Base-by-base conservation (phyloP, 2,888 invertebrate genomes). In the Pseudoips prasinana region DNA sequence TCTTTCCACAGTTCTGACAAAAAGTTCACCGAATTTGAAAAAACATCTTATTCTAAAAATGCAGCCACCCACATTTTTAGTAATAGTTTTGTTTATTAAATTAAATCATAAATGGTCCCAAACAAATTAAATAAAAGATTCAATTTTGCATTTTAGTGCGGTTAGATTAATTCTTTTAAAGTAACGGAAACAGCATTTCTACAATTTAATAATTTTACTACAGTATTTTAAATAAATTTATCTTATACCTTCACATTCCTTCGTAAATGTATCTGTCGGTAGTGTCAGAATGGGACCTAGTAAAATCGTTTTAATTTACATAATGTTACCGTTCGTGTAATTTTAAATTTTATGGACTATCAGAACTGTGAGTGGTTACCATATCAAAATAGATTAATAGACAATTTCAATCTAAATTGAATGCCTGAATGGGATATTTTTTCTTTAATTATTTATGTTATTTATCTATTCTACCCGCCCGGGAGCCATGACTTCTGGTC, bases 301-400 rank as follows among this genome's bases (percentile, higher is more conserved):
- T 58, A 57, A 71, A 66, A 68, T 61, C 57, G 53, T 58, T 64
- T 60, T 47, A 56, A 73, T 79, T 73, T 74, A 64, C 69, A 74
- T 75, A 73, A 71, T 73, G 65, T 73, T 70, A 63, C 70, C 70
- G 60, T 72, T 70, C 64, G 52, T 52, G 70, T 71, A 65, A 77
- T 78, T 79, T 74, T 29, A 37, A 69, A 73, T 78, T 75, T 76
- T 78, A 78, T 73, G 71, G 73, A 58, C 62, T 60, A 74, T 77
- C 50, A 70, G 58, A 57, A 46, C 51, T 64, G 44, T 55, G 57
- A 51, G 35, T 42, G 48, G 54, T 48, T 41, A 47, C 39, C 57
- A 37, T 40, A 59, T 51, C 44, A 44, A 33, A 46, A 45, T 37
- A 22, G 46, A 51, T 47, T 39, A 50, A 52, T 51, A 46, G 55